Conservation (phyloP, 1,140 invertebrate genomes). For the Gonatopus flavifemur region DNA sequence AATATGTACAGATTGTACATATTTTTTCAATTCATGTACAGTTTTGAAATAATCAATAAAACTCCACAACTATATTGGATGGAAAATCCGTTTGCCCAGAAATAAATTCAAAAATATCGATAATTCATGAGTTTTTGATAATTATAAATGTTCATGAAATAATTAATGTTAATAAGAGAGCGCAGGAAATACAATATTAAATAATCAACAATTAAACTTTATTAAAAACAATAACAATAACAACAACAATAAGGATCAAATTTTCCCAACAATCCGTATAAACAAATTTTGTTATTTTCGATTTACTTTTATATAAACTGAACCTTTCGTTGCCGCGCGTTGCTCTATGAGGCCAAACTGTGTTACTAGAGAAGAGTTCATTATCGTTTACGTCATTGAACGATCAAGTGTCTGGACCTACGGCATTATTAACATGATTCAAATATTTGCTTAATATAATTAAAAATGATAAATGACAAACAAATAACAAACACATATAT, state of each 20-base stretch:
- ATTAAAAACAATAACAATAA: constrained; percentile 38
- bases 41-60: too few species aligned
- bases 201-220: constrained; percentile 32
- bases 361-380: constrained; percentile 15
- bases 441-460: too few species aligned
- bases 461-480: constrained; percentile 7
- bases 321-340: constrained; percentile 16
- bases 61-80: too few species aligned
- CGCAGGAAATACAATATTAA: constrained; percentile 1
- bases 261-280: constrained; percentile 18
- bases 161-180: too few species aligned
- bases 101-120: too few species aligned
- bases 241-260: constrained; percentile 31
- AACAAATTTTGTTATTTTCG: constrained; percentile 11
- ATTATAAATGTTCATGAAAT: too few species aligned
- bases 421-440: constrained; percentile 33
- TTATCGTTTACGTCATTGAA: constrained; percentile 16
- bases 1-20: too few species aligned
- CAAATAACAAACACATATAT: constrained; percentile 2
- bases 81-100: too few species aligned
- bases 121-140: too few species aligned
- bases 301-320: constrained; percentile 14
- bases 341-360: constrained; percentile 17
- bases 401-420: constrained; percentile 29
- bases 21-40: too few species aligned